Base-by-base conservation (phyloP, 2,113 vertebrate species). In the Nestor notabilis region DNA sequence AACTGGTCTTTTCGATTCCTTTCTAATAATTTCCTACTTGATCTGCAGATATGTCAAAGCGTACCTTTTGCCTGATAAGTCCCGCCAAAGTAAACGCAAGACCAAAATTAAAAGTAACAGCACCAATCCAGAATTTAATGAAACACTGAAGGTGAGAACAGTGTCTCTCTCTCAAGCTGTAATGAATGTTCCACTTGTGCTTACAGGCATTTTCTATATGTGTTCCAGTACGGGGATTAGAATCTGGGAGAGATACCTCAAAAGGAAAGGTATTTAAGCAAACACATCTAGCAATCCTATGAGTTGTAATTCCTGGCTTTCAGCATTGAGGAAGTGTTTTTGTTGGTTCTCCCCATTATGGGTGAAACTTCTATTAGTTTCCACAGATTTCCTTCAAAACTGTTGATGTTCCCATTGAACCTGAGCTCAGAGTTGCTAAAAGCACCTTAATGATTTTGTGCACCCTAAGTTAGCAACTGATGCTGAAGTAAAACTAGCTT, bases 31-130 rank as follows among this genome's bases (percentile, higher is more conserved):
- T n/a, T 85, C 5, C 63, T 77, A 13, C 44, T 95, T 90, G 68
- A 53, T 90, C 88, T 94, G 43, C 97, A 99, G 99, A 7, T 99
- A 99, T 46, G 99, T 99, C 92, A 99, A 99, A 98, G 97, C 99
- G 2, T 99, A 99, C 96, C 99, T 99, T 49, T 98, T 99, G 92
- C 99, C 99, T 25, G 99, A 99, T 88, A 99, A 97, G n/a, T 99
- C 99, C 43, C 98, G 99, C 75, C 99, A 99, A 96, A 99, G 99
- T 92, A 99, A 99, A 93, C 98, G 99, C 93, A 99, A 99, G 98
- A 99, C 99, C 64, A 99, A 99, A 98, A 98, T 99, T 96, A 99
- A 99, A 97, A 98, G 98, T 94, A 99, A 99, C 97, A 99, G 97
- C 97, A 99, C 98, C 60, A 99, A 99, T 97, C 99, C 99, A 5